phyloP scores from a whole-genome alignment of 1,140 invertebrate genomes.

The Coboldia fuscipes region DNA sequence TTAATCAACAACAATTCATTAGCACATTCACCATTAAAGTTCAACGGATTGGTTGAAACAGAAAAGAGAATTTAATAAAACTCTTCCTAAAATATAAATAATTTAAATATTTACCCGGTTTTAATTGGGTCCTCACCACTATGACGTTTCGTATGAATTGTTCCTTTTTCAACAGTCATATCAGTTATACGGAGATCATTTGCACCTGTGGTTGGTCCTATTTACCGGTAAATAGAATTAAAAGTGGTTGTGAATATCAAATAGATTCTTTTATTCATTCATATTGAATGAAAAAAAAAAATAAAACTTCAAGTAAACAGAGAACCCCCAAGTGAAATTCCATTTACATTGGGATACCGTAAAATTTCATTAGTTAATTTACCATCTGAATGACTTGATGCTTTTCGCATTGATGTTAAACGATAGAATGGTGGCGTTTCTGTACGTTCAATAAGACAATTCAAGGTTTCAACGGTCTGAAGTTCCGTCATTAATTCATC shows the following conservation, averaged over 20 bases:
- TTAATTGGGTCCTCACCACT: slow-evolving; percentile 77
- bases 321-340: too few relatives aligned
- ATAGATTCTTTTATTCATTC: too few relatives aligned
- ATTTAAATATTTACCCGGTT: slow-evolving; percentile 34
- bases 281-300: too few relatives aligned
- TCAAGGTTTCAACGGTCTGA: slow-evolving; percentile 87
- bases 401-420: slow-evolving; percentile 72
- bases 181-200: slow-evolving; percentile 25
- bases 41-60: not conserved
- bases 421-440: slow-evolving; percentile 96
- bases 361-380: slow-evolving; percentile 7
- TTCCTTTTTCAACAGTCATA: slow-evolving; percentile 65
- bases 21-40: not conserved
- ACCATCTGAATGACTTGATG: slow-evolving; percentile 64
- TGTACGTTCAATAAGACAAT: slow-evolving; percentile 83
- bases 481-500: slow-evolving; percentile 95
- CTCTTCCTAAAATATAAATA: slow-evolving; percentile 4
- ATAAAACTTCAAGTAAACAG: too few relatives aligned
- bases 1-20: not conserved
- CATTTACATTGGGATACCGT: too few relatives aligned
- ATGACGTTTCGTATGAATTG: slow-evolving; percentile 88
- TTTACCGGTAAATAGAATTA: not conserved
- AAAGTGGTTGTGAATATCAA: too few relatives aligned
- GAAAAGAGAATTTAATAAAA: slow-evolving; percentile 2
- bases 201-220: slow-evolving; percentile 16